phyloP scores from a whole-genome alignment of 2,113 vertebrate genomes.

The Microcebus griseorufus region DNA sequence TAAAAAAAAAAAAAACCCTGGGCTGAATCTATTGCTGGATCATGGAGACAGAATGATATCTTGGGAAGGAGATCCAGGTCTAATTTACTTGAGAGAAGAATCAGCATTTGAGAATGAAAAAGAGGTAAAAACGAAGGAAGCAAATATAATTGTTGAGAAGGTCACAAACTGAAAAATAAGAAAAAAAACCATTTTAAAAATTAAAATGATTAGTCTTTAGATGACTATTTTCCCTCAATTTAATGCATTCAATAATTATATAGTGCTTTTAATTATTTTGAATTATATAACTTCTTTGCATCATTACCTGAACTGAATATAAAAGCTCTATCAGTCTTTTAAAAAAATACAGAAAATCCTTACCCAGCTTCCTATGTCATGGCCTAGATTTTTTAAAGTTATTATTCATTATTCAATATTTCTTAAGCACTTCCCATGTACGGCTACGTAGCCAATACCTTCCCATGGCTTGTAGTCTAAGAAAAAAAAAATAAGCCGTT shows the following conservation, averaged over 20 bases:
- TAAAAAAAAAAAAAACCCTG: neutral
- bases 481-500: neutral
- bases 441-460: neutral
- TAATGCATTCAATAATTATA: neutral
- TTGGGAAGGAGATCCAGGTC: neutral
- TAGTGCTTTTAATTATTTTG: neutral
- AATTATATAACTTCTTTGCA: neutral
- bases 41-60: neutral
- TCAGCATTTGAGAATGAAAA: neutral
- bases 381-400: neutral
- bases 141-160: neutral
- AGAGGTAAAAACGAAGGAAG: neutral
- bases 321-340: neutral
- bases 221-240: neutral
- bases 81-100: neutral
- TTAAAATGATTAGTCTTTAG: neutral
- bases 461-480: neutral
- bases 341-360: neutral
- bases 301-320: neutral
- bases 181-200: neutral
- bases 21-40: neutral
- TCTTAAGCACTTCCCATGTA: neutral
- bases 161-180: neutral
- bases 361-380: neutral
- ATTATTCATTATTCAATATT: neutral